Percentiles rank a stretch among this genome's conserved stretches.
These are phyloP conservation scores for Heliconius eleuchia DNA, from an alignment of 1,140 invertebrate genomes.

Conservation along the genomic window DNA sequence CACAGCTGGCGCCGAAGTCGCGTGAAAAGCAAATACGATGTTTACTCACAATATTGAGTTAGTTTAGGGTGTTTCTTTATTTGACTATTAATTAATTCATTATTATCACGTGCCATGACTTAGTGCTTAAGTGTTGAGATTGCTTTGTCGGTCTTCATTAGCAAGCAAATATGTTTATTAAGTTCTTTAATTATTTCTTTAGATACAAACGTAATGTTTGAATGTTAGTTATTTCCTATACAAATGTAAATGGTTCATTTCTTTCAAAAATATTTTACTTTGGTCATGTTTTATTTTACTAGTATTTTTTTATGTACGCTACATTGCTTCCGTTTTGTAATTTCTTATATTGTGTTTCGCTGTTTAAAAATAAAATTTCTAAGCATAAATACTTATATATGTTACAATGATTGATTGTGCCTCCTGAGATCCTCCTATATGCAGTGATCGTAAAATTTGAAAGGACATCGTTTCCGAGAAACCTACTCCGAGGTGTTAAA, in stretches of 20 bases:
- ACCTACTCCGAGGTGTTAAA: not conserved
- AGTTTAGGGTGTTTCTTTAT: constrained; percentile 46
- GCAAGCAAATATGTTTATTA: not conserved
- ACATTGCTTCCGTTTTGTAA: no score
- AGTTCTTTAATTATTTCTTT: not conserved
- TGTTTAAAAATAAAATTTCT: no score
- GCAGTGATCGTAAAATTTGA: constrained; percentile 1
- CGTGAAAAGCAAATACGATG: constrained; percentile 52
- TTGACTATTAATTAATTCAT: constrained; percentile 38
- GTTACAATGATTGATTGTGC: no score
- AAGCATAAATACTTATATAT: no score
- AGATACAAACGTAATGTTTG: not conserved
- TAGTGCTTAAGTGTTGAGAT: not conserved
- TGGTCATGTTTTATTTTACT: no score
- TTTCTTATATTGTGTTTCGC: no score
- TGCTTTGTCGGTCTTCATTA: constrained; percentile 5
- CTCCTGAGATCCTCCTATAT: not conserved
- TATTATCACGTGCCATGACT: constrained; percentile 22
- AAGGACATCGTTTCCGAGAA: not conserved
- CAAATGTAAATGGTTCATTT: not conserved
- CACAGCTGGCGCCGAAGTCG: constrained; percentile 58
- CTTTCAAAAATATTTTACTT: no score
- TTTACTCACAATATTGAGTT: constrained; percentile 62
- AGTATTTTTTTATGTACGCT: no score
- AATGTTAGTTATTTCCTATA: not conserved